Conservation (phyloP, 2,888 invertebrate genomes). For the Chouioia cunea region DNA sequence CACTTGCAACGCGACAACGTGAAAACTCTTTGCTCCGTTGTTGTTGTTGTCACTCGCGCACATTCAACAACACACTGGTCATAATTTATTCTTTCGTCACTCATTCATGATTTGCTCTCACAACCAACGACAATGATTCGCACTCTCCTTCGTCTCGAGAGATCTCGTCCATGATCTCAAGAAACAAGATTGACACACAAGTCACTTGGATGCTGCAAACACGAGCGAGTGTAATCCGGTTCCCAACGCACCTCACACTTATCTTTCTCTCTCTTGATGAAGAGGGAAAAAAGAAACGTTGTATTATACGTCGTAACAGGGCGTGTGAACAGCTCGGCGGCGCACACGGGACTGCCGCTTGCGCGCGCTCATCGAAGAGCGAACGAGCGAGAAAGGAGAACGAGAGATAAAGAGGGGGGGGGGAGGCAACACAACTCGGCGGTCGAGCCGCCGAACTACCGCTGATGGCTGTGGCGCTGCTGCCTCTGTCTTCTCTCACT, state of each 20-base stretch:
- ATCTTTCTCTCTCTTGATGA: no score
- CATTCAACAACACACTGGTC: neutral
- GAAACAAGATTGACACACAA: neutral
- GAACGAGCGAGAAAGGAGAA: constrained; percentile 5
- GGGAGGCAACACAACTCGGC: neutral
- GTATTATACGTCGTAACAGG: neutral
- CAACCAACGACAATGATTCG: no score
- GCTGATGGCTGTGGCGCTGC: neutral
- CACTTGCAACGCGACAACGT: constrained; percentile 43
- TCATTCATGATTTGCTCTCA: no score
- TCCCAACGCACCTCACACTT: neutral
- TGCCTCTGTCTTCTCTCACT: neutral
- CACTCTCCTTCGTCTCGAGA: neutral
- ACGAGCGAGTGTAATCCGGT: neutral
- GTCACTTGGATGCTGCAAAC: neutral
- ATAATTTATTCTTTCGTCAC: neutral
- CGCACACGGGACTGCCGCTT: constrained; percentile 45
- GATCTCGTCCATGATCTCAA: neutral
- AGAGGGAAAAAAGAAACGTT: neutral
- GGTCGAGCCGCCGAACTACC: neutral
- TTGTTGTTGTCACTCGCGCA: neutral
- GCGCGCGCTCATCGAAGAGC: no score
- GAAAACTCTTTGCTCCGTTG: constrained; percentile 12
- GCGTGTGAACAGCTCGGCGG: constrained; percentile 44
- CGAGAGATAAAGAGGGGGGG: no score